Base-by-base conservation (phyloP, 2,888 invertebrate species). In the Bembecia ichneumoniformis region DNA sequence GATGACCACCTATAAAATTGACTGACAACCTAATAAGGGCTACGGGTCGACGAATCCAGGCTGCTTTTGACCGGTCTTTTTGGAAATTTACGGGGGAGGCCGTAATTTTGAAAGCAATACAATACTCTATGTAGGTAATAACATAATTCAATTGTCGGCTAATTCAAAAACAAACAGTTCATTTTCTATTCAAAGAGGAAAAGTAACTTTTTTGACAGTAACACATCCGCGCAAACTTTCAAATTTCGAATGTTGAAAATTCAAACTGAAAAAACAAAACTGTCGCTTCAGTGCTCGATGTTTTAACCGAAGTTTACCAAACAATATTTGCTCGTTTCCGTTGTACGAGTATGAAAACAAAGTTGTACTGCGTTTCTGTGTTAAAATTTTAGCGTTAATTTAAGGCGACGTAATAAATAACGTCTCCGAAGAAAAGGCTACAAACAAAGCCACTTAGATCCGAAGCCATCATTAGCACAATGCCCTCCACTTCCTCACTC, bases 371-470 rank as follows among this genome's bases (percentile, higher is more conserved):
- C 14, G n/a, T 40, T 14, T 40, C 10, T 40, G 13, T 40, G 40
- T 40, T n/a, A 13, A 40, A 40, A 40, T 40, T n/a, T 40, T n/a
- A n/a, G n/a, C 40, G 5, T 40, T 13, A 14, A 62, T 66, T 68
- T 64, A 59, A 63, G 62, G 51, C 55, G 55, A 53, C 50, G 62
- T 59, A 66, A 71, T 74, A 74, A 73, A 73, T 73, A 63, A 74
- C 67, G 63, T 64, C 59, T 52, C 57, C 58, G 55, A 44, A 20
- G 45, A 71, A 71, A 70, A 66, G 64, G 66, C 64, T 58, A 68
- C 68, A 68, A 76, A 74, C 72, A 74, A 74, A 69, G 63, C 69
- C 70, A 68, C 72, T 73, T 66, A 63, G 63, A 62, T 62, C 56
- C 59, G 54, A 55, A 57, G 64, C 63, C 60, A 64, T 74, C 68